Conservation (phyloP, 2,113 vertebrate species). For the Tamias sibiricus region DNA sequence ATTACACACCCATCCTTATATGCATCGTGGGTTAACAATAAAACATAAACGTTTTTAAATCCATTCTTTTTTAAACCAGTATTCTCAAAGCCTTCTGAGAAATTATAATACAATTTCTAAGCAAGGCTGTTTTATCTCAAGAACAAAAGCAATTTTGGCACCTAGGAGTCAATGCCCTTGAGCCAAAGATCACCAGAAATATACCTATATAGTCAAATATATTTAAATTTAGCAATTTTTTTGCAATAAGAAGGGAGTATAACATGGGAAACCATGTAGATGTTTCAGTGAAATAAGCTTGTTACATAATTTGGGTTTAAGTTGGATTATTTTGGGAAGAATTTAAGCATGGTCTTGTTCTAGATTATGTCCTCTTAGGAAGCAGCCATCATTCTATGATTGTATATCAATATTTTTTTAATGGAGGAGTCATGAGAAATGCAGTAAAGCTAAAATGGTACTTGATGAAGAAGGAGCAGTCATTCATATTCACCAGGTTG, state of each 20-base stretch:
- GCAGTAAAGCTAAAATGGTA: background rate
- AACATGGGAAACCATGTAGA: fast-evolving
- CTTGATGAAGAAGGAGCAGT: background rate
- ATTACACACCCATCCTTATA: background rate
- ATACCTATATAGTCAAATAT: background rate
- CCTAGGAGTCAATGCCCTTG: background rate
- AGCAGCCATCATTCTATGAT: background rate
- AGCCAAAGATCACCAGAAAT: background rate
- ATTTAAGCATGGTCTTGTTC: background rate
- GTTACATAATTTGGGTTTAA: background rate
- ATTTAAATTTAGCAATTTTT: background rate
- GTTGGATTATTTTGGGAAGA: background rate
- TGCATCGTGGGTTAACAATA: background rate
- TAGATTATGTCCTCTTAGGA: background rate
- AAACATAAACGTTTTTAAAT: background rate
- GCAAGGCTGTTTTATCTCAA: background rate
- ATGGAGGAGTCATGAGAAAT: background rate
- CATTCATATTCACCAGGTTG: background rate
- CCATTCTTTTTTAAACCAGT: background rate
- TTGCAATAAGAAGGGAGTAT: background rate
- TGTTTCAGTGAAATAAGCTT: background rate
- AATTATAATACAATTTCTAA: conserved; percentile 13
- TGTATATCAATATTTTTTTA: background rate
- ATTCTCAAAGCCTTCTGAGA: background rate
- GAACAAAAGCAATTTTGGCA: background rate